phyloP scores from a whole-genome alignment of 2,797 vertebrate genomes.

The Gambusia yucatana region DNA sequence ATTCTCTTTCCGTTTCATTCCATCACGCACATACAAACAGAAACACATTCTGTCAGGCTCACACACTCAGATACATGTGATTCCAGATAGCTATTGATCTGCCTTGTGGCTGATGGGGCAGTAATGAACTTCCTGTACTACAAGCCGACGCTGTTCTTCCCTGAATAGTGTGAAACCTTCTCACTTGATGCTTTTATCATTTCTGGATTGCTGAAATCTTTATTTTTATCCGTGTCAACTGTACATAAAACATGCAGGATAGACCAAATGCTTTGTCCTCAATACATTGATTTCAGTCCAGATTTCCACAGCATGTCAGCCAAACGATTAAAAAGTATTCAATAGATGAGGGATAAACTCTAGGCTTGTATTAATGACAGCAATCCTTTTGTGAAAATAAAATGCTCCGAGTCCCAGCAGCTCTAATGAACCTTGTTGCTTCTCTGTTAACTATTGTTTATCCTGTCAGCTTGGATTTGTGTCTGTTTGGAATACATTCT shows the following conservation, averaged over 20 bases:
- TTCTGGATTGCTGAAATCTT: background rate
- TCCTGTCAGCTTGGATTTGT: background rate
- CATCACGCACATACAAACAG: constrained; percentile 1
- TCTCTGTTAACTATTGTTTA: background rate
- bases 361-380: background rate
- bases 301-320: background rate
- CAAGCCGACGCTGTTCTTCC: constrained; percentile 31
- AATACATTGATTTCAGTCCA: background rate
- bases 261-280: background rate
- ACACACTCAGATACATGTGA: constrained; percentile 35
- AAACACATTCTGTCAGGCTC: constrained; percentile 27
- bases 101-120: constrained; percentile 55
- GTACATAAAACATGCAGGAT: background rate
- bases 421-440: constrained; percentile 1
- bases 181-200: background rate
- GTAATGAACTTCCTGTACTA: constrained; percentile 66
- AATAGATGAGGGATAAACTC: background rate
- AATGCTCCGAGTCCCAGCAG: background rate
- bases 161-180: constrained; percentile 31
- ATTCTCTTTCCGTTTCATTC: constrained; percentile 13
- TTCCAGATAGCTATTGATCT: constrained; percentile 73
- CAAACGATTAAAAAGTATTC: background rate
- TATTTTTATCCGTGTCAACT: background rate
- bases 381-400: background rate
- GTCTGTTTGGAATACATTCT: background rate